Conservation (phyloP, 2,797 vertebrate genomes). For the Allobates femoralis region DNA sequence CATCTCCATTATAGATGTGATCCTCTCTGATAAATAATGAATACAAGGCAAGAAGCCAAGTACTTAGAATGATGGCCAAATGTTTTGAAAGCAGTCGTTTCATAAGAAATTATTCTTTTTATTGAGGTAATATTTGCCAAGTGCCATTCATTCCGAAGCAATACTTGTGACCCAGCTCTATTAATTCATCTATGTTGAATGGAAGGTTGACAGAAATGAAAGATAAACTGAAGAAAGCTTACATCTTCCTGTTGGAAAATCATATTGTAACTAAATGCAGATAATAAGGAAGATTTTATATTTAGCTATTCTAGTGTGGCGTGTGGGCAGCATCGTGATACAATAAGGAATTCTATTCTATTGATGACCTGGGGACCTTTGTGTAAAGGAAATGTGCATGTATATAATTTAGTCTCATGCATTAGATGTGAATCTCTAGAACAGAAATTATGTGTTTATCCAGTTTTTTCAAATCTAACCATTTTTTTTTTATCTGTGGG, state of each 20-base stretch:
- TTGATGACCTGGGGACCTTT: not conserved
- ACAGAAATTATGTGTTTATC: no score
- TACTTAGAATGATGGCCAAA: slow-evolving; percentile 49
- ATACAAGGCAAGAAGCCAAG: slow-evolving; percentile 34
- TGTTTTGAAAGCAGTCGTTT: slow-evolving; percentile 56
- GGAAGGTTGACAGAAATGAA: not conserved
- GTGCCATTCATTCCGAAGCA: slow-evolving; percentile 32
- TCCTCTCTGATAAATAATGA: slow-evolving; percentile 56
- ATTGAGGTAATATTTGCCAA: slow-evolving; percentile 45
- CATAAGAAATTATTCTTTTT: slow-evolving; percentile 46
- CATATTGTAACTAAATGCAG: not conserved
- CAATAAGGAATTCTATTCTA: not conserved
- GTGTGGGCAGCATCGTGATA: not conserved
- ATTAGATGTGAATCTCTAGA: not conserved
- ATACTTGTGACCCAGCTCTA: slow-evolving; percentile 8
- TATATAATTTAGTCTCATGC: not conserved
- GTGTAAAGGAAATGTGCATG: not conserved
- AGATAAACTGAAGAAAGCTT: not conserved
- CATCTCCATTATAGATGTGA: slow-evolving; percentile 54
- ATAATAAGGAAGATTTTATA: not conserved
- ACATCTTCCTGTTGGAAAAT: not conserved
- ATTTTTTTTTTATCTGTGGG: no score
- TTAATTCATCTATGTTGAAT: slow-evolving; percentile 14
- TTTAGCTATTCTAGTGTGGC: not conserved
- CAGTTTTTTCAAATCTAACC: no score